Conservation (phyloP, 2,888 invertebrate species). For the Drosophila percnosoma region DNA sequence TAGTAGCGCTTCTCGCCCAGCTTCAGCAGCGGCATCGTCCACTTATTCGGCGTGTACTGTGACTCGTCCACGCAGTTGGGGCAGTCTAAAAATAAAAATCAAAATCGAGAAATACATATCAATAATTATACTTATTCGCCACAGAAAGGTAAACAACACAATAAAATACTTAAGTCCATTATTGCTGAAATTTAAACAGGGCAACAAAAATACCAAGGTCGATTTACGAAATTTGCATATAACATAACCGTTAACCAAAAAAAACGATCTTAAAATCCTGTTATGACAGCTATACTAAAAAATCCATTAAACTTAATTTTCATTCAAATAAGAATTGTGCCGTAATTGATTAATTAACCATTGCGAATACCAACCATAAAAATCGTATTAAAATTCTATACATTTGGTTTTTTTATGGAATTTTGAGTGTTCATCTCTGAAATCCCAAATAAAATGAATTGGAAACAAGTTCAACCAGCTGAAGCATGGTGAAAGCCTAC, state of each 20-base stretch:
- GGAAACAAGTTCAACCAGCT: constrained; percentile 37
- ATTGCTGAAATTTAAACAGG: constrained; percentile 1
- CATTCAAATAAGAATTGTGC: background rate
- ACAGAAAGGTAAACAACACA: constrained; percentile 1
- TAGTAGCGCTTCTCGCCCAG: constrained; percentile 95
- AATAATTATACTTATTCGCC: constrained; percentile 5
- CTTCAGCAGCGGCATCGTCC: constrained; percentile 96
- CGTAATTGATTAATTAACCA: background rate
- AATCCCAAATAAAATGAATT: constrained; percentile 4
- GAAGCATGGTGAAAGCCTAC: background rate
- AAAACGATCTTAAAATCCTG: constrained; percentile 17
- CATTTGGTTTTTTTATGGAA: background rate
- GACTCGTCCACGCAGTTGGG: constrained; percentile 92
- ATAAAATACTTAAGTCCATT: constrained; percentile 7
- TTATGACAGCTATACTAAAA: constrained; percentile 1
- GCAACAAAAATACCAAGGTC: constrained; percentile 29
- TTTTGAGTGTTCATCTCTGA: constrained; percentile 28
- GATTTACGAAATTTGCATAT: constrained; percentile 23
- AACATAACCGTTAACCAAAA: constrained; percentile 22
- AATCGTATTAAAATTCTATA: background rate
- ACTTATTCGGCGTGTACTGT: constrained; percentile 89
- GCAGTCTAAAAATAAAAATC: constrained; percentile 87
- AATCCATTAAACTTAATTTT: background rate
- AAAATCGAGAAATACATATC: constrained; percentile 23
- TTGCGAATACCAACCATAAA: background rate